Conservation (phyloP, 1,140 invertebrate genomes). For the Drosophila nikananu region DNA sequence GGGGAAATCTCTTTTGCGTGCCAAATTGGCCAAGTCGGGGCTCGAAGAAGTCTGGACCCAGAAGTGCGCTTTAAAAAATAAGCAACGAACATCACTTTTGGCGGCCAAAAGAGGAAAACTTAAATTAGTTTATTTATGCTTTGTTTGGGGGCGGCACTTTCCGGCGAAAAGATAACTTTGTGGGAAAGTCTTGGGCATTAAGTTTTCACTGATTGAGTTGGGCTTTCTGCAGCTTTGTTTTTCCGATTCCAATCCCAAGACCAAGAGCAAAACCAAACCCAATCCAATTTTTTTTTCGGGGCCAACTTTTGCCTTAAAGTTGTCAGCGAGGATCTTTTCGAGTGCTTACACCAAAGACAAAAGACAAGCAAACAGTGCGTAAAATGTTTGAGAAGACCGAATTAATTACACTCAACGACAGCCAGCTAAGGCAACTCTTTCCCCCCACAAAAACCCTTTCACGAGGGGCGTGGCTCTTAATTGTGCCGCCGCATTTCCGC, state of each 20-base stretch:
- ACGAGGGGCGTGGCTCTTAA: conserved; percentile 42
- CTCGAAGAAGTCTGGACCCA: conserved; percentile 5
- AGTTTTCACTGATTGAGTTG: conserved; percentile 76
- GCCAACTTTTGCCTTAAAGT: conserved; percentile 61
- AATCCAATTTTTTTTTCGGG: conserved; percentile 35
- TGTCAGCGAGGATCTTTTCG: conserved; percentile 73
- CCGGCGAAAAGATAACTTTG: conserved; percentile 66
- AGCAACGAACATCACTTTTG: conserved; percentile 20
- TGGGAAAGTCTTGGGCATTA: conserved; percentile 48
- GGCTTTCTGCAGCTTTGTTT: conserved; percentile 34
- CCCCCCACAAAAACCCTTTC: neutral
- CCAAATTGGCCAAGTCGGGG: conserved; percentile 51
- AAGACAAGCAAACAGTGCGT: conserved; percentile 80
- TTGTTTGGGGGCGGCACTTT: conserved; percentile 61
- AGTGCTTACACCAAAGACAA: conserved; percentile 76
- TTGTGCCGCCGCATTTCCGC: conserved; percentile 56
- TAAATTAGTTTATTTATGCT: conserved; percentile 83
- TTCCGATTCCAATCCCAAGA: conserved; percentile 17
- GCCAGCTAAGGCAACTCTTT: conserved; percentile 42
- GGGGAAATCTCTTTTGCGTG: conserved; percentile 37
- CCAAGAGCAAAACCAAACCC: conserved; percentile 5
- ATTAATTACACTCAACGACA: conserved; percentile 78
- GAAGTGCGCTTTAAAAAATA: conserved; percentile 31
- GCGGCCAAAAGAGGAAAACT: conserved; percentile 58
- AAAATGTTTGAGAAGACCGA: conserved; percentile 80